Evolutionary conservation across 35 echinoderm and acorn worm genomes (phyloP).

Genomic region (Lytechinus variegatus): DNA sequence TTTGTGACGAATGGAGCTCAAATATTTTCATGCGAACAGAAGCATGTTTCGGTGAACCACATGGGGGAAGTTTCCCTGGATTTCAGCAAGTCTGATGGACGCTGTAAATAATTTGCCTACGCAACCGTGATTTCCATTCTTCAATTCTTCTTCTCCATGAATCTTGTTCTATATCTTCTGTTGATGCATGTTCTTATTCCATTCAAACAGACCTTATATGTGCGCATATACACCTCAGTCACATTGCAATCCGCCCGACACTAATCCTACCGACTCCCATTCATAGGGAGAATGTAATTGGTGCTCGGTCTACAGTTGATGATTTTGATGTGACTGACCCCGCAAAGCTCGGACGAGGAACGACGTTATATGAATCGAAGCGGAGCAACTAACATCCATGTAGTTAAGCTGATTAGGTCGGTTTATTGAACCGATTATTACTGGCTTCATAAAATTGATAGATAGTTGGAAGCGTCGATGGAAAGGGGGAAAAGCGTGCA

Average conservation of each 20-base stretch:
- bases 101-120: not conserved
- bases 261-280: no score
- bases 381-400: not conserved
- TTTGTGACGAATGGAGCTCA: no score
- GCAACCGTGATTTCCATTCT: not conserved
- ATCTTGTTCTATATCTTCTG: not conserved
- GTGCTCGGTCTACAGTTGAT: no score
- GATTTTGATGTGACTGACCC: no score
- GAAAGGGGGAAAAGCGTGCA: not conserved
- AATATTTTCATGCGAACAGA: no score
- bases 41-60: no score
- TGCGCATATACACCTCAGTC: no score
- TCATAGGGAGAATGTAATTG: no score
- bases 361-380: not conserved
- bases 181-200: not conserved
- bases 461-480: not conserved
- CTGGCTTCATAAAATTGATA: not conserved
- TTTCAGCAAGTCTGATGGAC: no score
- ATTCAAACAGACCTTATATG: not conserved
- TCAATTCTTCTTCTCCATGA: not conserved
- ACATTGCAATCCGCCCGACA: no score
- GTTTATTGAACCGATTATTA: conserved; percentile 12
- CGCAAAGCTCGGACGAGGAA: not conserved
- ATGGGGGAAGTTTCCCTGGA: no score
- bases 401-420: conserved; percentile 8